Evolutionary conservation across 2,113 vertebrate species (phyloP).

Genomic region (Sorex araneus): DNA sequence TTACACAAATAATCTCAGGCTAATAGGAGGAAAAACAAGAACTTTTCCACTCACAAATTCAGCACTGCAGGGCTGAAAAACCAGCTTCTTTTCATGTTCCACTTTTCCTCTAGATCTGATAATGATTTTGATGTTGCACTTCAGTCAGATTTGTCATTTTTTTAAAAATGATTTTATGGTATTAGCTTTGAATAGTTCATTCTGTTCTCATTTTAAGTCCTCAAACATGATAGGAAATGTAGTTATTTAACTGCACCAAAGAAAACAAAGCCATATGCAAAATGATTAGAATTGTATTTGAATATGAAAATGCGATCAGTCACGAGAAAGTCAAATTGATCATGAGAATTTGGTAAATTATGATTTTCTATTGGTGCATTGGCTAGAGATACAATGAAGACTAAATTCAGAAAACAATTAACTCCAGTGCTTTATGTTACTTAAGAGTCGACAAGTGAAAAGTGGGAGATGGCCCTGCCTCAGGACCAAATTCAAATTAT

Average conservation of each 20-base stretch:
- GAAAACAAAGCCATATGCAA: neutral
- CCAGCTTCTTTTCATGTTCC: neutral
- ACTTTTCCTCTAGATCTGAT: neutral
- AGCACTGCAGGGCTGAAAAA: neutral
- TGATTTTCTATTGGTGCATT: neutral
- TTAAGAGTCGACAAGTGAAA: neutral
- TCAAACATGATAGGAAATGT: neutral
- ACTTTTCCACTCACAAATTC: neutral
- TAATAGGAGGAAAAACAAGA: neutral
- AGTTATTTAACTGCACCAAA: conserved; percentile 22
- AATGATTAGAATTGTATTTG: conserved; percentile 13
- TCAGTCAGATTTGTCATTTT: too few relatives aligned
- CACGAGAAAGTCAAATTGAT: neutral
- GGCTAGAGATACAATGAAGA: neutral
- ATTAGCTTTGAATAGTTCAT: neutral
- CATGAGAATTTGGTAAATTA: neutral
- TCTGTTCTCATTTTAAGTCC: conserved; percentile 10
- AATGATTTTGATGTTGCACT: neutral
- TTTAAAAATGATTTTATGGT: neutral
- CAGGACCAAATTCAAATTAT: neutral
- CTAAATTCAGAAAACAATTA: neutral
- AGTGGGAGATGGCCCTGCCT: neutral
- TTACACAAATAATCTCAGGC: conserved; percentile 24
- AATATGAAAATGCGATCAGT: conserved; percentile 25
- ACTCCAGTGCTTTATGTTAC: neutral